Conservation (phyloP, 2,888 invertebrate genomes). For the Plagiodera versicolora region DNA sequence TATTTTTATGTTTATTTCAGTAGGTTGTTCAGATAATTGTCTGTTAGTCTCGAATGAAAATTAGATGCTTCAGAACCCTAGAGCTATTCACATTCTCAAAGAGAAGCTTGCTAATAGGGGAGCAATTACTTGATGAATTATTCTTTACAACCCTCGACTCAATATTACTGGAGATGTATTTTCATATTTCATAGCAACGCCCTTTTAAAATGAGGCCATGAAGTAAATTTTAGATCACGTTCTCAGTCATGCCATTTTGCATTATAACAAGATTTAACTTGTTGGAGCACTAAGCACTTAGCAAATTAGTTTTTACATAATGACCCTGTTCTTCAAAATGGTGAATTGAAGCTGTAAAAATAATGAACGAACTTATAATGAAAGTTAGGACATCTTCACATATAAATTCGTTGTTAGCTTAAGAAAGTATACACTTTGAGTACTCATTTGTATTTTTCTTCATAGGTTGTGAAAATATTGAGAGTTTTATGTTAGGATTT, state of each 20-base stretch:
- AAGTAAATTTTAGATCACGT: neutral
- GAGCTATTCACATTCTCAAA: constrained; percentile 19
- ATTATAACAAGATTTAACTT: neutral
- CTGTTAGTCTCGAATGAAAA: too few relatives aligned
- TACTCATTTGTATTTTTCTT: too few relatives aligned
- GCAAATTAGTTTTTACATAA: constrained; percentile 5
- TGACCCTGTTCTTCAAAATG: neutral
- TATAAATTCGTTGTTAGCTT: too few relatives aligned
- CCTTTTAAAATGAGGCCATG: neutral
- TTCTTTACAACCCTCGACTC: neutral
- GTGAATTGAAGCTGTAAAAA: neutral
- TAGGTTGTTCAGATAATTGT: too few relatives aligned
- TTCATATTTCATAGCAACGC: constrained; percentile 8
- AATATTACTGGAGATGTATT: constrained; percentile 7
- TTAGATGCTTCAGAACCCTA: too few relatives aligned
- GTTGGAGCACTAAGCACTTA: constrained; percentile 6
- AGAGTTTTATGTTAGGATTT: too few relatives aligned
- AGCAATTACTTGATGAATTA: constrained; percentile 1
- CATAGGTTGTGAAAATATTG: too few relatives aligned
- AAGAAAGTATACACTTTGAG: too few relatives aligned
- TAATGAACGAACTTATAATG: neutral
- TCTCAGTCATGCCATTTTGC: neutral
- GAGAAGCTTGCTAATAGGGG: constrained; percentile 12
- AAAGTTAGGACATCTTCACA: neutral
- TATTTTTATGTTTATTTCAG: too few relatives aligned